Evolutionary conservation across 2,797 vertebrate genomes (phyloP).

Genomic region (Leuciscus waleckii): DNA sequence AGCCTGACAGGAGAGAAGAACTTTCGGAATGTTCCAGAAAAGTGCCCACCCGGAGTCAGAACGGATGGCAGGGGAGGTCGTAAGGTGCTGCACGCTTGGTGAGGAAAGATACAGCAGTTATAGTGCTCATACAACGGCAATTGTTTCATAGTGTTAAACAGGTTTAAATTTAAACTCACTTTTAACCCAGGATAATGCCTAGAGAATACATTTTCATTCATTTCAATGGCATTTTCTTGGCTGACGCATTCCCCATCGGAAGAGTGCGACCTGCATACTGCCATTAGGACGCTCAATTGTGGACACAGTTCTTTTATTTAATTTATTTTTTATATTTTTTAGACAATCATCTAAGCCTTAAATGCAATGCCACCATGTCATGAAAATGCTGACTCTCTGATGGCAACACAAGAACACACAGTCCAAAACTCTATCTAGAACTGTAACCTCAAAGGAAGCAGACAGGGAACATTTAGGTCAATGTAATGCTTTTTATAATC

Average conservation of each 20-base stretch:
- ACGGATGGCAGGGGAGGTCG: conserved; percentile 7
- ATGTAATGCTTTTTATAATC: background rate
- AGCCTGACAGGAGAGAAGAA: conserved; percentile 17
- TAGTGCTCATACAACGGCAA: conserved; percentile 22
- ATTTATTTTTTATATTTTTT: too few species aligned
- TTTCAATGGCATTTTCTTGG: background rate
- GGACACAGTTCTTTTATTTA: background rate
- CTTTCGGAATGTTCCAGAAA: conserved; percentile 19
- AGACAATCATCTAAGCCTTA: background rate
- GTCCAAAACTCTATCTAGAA: background rate
- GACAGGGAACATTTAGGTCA: background rate
- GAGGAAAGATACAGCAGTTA: conserved; percentile 22
- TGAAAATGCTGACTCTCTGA: background rate
- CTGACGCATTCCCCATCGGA: background rate
- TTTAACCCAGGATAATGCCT: conserved; percentile 6
- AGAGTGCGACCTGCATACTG: background rate
- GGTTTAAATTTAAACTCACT: background rate
- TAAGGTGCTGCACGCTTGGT: background rate
- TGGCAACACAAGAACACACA: background rate
- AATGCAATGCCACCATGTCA: background rate
- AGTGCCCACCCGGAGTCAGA: background rate
- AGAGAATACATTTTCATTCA: background rate
- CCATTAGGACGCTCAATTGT: background rate
- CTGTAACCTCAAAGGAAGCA: background rate
- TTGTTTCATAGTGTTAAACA: conserved; percentile 14